Evolutionary conservation across 2,113 vertebrate genomes (phyloP).

Genomic region (Galbula dea): DNA sequence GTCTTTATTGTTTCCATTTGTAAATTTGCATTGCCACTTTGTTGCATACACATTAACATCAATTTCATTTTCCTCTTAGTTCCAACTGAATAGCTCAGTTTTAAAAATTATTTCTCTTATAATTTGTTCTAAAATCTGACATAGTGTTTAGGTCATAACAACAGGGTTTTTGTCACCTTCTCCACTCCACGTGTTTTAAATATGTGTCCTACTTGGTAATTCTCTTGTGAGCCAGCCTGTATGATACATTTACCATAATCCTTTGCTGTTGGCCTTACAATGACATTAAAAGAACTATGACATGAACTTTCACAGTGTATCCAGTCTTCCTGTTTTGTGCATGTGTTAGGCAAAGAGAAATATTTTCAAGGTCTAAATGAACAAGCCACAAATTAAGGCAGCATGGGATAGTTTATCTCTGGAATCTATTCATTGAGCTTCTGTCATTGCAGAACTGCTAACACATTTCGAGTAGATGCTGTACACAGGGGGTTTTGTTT

Average conservation of each 20-base stretch:
- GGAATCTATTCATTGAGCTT: background rate
- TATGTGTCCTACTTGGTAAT: background rate
- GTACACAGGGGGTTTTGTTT: background rate
- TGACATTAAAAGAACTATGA: background rate
- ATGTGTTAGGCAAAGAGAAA: background rate
- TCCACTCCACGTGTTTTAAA: background rate
- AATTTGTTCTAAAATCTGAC: background rate
- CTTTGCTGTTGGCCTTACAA: background rate
- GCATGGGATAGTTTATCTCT: background rate
- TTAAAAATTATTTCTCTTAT: background rate
- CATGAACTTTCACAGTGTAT: background rate
- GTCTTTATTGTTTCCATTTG: background rate
- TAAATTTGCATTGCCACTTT: background rate
- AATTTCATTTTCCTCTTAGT: background rate
- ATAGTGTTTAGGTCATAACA: background rate
- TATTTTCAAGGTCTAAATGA: background rate
- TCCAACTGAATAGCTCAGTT: background rate
- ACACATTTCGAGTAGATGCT: background rate
- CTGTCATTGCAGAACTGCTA: background rate
- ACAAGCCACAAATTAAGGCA: background rate
- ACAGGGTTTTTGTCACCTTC: background rate
- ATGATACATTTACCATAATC: background rate
- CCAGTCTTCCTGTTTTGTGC: background rate
- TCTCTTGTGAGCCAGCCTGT: background rate
- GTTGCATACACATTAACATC: background rate